Base-by-base conservation (phyloP, 2,113 vertebrate species). In the Xiphias gladius region DNA sequence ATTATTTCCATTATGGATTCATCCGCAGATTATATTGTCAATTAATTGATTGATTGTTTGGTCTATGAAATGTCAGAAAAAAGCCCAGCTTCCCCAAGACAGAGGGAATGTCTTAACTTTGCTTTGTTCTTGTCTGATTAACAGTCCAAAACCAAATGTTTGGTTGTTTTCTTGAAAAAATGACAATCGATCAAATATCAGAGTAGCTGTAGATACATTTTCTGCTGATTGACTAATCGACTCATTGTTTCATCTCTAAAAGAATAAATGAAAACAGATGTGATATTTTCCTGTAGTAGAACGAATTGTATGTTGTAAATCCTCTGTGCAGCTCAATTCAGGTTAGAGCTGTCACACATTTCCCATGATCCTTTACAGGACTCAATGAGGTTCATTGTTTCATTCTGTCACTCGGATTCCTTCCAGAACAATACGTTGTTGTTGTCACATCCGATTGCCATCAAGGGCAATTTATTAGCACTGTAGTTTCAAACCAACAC, bases 291-390 rank as follows among this genome's bases (percentile, higher is more conserved):
- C 16, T 30, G 8, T 19, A 4, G 5, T 32, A 16, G 17, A 12
- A 41, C 26, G 24, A 9, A 48, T 20, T 52, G 7, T 4, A 52
- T 62, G 1, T 7, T 72, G 9, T 72, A 24, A 17, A 46, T 55
- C 13, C 17, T 30, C 8, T 6, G 24, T 59, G 57, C 26, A 19
- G 2, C 24, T 57, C 10, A 30, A 65, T 39, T 59, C 28, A 39
- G 2, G 30, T 68, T 35, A 19, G n/a, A 43, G 50, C 61, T 58
- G 17, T 73, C 6, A 14, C 48, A 41, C 16, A 17, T 61, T 66
- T 74, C 22, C 69, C 30, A 22, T 69, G 50, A 73, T 65, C 17
- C 78, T 81, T 52, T 13, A 7, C 50, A 54, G 9, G 32, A 39
- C 73, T 37, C 5, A 62, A 19, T 65, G 30, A 74, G 39, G 9